phyloP scores from a whole-genome alignment of 1,140 invertebrate genomes.

The Drosophila simulans region DNA sequence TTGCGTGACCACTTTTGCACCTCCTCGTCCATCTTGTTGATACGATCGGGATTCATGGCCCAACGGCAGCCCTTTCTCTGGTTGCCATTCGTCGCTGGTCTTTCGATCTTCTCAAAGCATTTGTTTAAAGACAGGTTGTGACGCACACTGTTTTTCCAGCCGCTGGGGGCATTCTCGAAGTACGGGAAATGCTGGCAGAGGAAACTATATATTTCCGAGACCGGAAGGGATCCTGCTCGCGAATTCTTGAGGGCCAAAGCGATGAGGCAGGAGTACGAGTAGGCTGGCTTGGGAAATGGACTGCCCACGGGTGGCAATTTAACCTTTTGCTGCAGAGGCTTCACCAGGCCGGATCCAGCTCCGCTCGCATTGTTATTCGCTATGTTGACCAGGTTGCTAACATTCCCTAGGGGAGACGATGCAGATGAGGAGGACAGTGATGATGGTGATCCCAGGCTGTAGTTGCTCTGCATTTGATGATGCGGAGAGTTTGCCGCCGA shows the following conservation, averaged over 20 bases:
- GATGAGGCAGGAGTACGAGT: conserved; percentile 98
- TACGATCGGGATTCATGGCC: conserved; percentile 97
- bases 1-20: conserved; percentile 98
- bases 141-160: conserved; percentile 98
- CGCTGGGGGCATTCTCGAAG: conserved; percentile 98
- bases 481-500: conserved; percentile 71
- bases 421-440: conserved; percentile 54
- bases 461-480: conserved; percentile 58
- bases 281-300: conserved; percentile 97
- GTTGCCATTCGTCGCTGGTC: conserved; percentile 92
- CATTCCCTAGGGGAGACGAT: conserved; percentile 39
- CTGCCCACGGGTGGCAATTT: conserved; percentile 86
- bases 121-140: conserved; percentile 98
- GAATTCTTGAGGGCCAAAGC: conserved; percentile 99
- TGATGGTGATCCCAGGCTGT: conserved; percentile 57
- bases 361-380: conserved; percentile 33
- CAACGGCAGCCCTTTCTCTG: conserved; percentile 96
- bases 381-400: conserved; percentile 51
- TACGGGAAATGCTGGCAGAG: conserved; percentile 99
- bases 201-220: conserved; percentile 99
- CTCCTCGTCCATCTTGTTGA: conserved; percentile 98
- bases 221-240: conserved; percentile 95
- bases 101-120: conserved; percentile 99
- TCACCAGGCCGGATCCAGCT: conserved; percentile 59
- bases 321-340: conserved; percentile 85